phyloP scores from a whole-genome alignment of 1,140 invertebrate genomes.

The Brachionus plicatilis region DNA sequence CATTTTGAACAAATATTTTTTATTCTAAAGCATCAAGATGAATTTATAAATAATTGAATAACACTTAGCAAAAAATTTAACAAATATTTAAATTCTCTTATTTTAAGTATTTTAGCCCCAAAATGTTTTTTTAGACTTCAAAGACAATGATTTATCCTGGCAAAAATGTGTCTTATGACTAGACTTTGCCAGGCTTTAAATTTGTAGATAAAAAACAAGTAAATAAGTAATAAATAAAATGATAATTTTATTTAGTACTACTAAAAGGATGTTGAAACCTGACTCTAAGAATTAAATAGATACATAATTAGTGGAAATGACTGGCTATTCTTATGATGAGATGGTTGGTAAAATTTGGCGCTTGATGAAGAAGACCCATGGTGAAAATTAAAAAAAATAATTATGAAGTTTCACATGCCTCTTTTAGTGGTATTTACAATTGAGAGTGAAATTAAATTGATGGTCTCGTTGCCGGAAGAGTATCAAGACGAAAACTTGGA shows the following conservation, averaged over 20 bases:
- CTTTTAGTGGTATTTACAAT: constrained; percentile 27
- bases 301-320: background rate
- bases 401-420: constrained; percentile 35
- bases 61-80: background rate
- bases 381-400: constrained; percentile 27
- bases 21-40: background rate
- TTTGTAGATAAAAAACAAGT: background rate
- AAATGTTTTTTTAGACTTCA: background rate
- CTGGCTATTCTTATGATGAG: background rate
- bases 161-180: constrained; percentile 4
- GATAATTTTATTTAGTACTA: background rate
- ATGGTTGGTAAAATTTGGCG: background rate
- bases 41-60: background rate
- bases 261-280: background rate
- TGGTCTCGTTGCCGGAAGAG: background rate
- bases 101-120: background rate
- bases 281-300: background rate
- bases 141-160: background rate
- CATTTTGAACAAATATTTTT: background rate
- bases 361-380: constrained; percentile 9
- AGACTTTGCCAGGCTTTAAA: background rate
- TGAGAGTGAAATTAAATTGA: background rate
- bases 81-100: background rate
- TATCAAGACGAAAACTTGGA: background rate
- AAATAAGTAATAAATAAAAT: background rate